Evolutionary conservation across 92 coral and sea anemone species (phyloP).

Genomic region (Epizoanthus fatuus): DNA sequence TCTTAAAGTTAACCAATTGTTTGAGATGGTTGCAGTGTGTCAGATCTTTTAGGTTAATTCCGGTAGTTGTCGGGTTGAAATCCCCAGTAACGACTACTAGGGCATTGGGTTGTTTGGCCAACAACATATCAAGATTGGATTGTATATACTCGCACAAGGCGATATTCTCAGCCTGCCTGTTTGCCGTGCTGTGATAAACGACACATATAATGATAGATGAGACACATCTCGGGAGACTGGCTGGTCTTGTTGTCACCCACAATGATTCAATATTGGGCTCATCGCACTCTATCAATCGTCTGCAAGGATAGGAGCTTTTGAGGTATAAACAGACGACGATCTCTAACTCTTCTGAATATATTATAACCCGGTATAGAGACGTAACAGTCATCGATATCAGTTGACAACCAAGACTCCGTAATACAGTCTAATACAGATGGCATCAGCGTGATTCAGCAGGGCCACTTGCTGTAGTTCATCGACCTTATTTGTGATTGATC

Average conservation of each 20-base stretch:
- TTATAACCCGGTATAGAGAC: too few species aligned
- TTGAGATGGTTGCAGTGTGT: slow-evolving; percentile 50
- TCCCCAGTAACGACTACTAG: slow-evolving; percentile 55
- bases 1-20: slow-evolving; percentile 47
- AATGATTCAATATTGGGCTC: slow-evolving; percentile 25
- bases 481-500: slow-evolving; percentile 17
- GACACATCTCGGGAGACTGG: slow-evolving; percentile 44
- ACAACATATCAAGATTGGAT: slow-evolving; percentile 36
- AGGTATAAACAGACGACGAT: slow-evolving; percentile 12
- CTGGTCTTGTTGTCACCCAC: slow-evolving; percentile 40
- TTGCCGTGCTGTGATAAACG: slow-evolving; percentile 39
- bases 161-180: slow-evolving; percentile 33
- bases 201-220: slow-evolving; percentile 41
- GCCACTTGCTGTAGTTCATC: slow-evolving; percentile 16
- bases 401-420: slow-evolving; percentile 2
- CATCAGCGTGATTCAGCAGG: neutral
- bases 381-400: too few species aligned
- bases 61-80: slow-evolving; percentile 48
- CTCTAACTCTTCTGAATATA: too few species aligned
- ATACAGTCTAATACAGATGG: neutral
- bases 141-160: slow-evolving; percentile 32
- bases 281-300: slow-evolving; percentile 27
- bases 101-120: slow-evolving; percentile 51
- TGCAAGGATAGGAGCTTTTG: slow-evolving; percentile 35
- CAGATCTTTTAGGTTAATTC: slow-evolving; percentile 40